phyloP scores from a whole-genome alignment of 1,140 invertebrate species.

The Bradynema listronoti region DNA sequence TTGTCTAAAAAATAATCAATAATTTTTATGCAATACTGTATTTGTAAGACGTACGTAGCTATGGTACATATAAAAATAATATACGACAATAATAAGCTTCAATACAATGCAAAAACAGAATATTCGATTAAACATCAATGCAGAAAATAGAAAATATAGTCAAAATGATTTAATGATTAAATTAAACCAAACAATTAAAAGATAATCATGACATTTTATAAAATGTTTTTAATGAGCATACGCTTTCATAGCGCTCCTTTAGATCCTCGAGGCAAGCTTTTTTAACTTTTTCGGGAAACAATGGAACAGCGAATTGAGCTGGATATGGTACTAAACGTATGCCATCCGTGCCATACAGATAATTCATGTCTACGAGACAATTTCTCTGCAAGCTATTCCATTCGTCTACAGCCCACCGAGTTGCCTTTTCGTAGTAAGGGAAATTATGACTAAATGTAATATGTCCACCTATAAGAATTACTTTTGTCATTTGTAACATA shows the following conservation, averaged over 20 bases:
- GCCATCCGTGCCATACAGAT: slow-evolving; percentile 46
- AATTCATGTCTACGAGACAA: slow-evolving; percentile 58
- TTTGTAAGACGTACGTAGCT: too few species aligned
- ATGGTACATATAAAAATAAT: too few species aligned
- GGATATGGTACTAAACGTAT: slow-evolving; percentile 56
- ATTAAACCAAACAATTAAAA: too few species aligned
- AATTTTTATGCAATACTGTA: neutral
- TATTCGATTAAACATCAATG: too few species aligned
- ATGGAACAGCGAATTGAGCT: slow-evolving; percentile 56
- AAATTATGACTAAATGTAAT: slow-evolving; percentile 58
- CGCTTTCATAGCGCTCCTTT: slow-evolving; percentile 56
- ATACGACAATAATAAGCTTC: too few species aligned
- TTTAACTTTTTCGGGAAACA: slow-evolving; percentile 56
- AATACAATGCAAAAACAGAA: too few species aligned
- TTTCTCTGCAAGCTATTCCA: slow-evolving; percentile 54
- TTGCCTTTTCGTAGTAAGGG: slow-evolving; percentile 58
- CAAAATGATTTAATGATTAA: too few species aligned
- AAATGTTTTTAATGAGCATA: neutral
- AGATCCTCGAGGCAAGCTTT: slow-evolving; percentile 44
- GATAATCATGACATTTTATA: neutral
- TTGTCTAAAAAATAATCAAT: slow-evolving; percentile 18
- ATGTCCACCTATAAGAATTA: slow-evolving; percentile 42
- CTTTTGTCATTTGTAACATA: too few species aligned
- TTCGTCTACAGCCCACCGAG: slow-evolving; percentile 56
- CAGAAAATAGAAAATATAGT: too few species aligned